These are phyloP conservation scores for Amiota minor DNA, from an alignment of 2,888 invertebrate species.

Conservation along the genomic window DNA sequence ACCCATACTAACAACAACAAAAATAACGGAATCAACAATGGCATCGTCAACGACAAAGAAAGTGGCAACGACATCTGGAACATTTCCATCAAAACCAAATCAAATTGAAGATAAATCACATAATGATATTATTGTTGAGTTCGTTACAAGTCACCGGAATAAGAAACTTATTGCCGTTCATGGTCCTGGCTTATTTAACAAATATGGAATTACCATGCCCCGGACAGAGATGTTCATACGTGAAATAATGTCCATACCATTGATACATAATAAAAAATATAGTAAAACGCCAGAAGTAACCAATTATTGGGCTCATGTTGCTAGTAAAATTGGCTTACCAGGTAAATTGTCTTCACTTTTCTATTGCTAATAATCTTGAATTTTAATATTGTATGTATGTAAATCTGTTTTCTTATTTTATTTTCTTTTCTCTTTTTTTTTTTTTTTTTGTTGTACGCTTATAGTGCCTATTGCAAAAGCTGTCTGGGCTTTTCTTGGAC, in stretches of 20 bases:
- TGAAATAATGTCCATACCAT: conserved; percentile 59
- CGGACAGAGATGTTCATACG: conserved; percentile 54
- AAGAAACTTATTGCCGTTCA: conserved; percentile 41
- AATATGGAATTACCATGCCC: conserved; percentile 49
- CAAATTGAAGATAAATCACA: neutral
- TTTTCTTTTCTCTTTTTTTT: neutral
- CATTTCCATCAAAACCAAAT: too few species aligned
- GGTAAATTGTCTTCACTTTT: conserved; percentile 42
- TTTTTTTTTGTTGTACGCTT: conserved; percentile 16
- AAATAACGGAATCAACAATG: neutral
- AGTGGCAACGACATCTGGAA: neutral
- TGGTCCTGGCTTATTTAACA: conserved; percentile 40
- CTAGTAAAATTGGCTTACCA: conserved; percentile 51
- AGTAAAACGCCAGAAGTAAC: conserved; percentile 25
- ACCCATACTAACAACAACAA: neutral
- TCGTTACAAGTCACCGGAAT: conserved; percentile 37
- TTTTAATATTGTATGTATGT: too few species aligned
- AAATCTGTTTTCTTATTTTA: neutral
- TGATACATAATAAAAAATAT: conserved; percentile 50
- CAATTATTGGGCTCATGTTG: conserved; percentile 52
- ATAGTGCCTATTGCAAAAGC: conserved; percentile 53
- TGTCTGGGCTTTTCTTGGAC: conserved; percentile 56
- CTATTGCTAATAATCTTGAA: neutral
- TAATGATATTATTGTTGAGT: conserved; percentile 48
- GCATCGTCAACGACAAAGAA: neutral